Evolutionary conservation across 2,797 vertebrate species (phyloP).

Genomic region (Rhinichthys osculus): DNA sequence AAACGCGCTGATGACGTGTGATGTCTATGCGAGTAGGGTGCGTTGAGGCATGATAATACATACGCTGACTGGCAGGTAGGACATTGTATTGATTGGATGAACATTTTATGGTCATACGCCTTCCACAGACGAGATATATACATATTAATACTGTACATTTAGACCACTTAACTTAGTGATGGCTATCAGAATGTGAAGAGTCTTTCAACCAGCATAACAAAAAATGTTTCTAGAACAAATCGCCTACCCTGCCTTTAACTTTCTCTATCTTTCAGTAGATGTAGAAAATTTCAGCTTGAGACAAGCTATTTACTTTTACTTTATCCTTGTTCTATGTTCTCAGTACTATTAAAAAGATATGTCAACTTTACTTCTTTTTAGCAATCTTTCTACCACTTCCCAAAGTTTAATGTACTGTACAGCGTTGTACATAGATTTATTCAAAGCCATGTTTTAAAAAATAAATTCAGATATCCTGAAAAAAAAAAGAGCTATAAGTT

Average conservation of each 20-base stretch:
- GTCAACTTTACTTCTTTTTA: not conserved
- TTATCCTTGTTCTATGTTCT: not conserved
- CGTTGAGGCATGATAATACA: no score
- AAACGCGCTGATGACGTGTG: no score
- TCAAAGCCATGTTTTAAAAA: not conserved
- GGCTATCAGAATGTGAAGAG: no score
- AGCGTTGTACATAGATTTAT: not conserved
- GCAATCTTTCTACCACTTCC: not conserved
- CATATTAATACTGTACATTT: no score
- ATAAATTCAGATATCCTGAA: not conserved
- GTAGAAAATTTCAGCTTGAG: not conserved
- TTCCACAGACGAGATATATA: no score
- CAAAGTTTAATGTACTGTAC: not conserved
- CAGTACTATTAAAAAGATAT: not conserved
- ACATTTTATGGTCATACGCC: no score
- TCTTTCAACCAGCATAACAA: no score
- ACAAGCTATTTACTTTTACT: not conserved
- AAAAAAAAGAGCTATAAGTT: not conserved
- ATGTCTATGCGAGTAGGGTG: no score
- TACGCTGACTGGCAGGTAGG: no score
- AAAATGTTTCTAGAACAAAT: no score
- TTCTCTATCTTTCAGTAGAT: not conserved
- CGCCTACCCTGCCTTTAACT: not conserved
- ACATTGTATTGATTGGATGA: no score
- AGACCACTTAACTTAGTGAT: no score